Conservation (phyloP, 2,113 vertebrate genomes). For the Cichladusa arquata region DNA sequence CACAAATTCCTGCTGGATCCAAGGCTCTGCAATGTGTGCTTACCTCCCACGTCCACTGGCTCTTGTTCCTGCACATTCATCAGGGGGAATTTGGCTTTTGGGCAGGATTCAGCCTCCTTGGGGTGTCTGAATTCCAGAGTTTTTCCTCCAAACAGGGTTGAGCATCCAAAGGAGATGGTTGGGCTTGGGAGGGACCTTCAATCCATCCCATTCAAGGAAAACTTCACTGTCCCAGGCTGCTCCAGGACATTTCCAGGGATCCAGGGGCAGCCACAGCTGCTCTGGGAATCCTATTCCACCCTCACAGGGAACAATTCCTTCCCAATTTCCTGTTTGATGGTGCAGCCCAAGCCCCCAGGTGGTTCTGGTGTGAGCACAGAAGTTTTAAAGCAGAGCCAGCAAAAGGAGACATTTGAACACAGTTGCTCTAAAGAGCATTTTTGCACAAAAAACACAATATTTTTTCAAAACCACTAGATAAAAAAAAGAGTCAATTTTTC, state of each 20-base stretch:
- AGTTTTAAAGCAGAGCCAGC: background rate
- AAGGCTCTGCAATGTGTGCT: accelerated
- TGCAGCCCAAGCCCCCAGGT: background rate
- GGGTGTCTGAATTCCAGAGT: too few relatives aligned
- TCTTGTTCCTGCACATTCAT: background rate
- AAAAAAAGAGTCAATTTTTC: background rate
- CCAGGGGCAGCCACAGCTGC: background rate
- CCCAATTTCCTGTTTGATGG: background rate
- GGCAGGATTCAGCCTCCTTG: background rate
- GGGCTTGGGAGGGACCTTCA: background rate
- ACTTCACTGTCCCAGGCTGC: background rate
- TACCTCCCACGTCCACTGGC: background rate
- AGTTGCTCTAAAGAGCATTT: background rate
- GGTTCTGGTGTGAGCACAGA: background rate
- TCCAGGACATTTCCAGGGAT: background rate
- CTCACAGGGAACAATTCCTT: background rate
- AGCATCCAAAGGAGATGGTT: background rate
- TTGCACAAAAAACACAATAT: background rate
- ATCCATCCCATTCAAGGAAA: background rate
- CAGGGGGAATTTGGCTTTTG: background rate
- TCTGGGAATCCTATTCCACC: background rate
- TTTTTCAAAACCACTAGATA: background rate
- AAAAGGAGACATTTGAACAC: background rate
- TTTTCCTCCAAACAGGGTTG: background rate
- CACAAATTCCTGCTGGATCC: background rate